Conservation (phyloP, 1,140 invertebrate genomes). For the Caerostris extrusa region DNA sequence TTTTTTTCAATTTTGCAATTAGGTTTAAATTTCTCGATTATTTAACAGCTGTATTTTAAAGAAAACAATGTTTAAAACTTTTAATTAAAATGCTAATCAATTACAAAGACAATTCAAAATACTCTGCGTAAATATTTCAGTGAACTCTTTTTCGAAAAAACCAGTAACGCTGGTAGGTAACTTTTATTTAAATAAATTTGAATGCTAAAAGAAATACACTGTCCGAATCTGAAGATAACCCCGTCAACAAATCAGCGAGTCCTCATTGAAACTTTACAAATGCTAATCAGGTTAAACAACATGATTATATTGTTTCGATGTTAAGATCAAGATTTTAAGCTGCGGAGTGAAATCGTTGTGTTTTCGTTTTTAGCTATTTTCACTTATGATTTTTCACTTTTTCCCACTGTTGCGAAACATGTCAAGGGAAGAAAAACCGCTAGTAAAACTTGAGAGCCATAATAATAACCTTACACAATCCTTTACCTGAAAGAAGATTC, state of each 20-base stretch:
- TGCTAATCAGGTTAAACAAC: slow-evolving; percentile 21
- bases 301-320: slow-evolving; percentile 14
- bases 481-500: slow-evolving; percentile 45
- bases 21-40: no score
- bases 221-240: not conserved
- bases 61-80: no score
- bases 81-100: no score
- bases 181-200: no score
- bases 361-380: slow-evolving; percentile 12
- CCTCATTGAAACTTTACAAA: not conserved
- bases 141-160: no score
- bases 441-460: slow-evolving; percentile 10
- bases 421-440: slow-evolving; percentile 45
- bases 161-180: no score
- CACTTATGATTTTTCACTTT: slow-evolving; percentile 39
- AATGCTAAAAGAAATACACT: no score
- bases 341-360: not conserved
- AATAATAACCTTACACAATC: slow-evolving; percentile 55
- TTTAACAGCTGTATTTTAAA: no score
- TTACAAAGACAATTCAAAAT: no score
- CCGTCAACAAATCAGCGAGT: not conserved
- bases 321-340: not conserved
- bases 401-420: slow-evolving; percentile 4
- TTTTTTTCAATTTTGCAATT: no score
- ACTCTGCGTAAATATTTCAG: no score